Base-by-base conservation (phyloP, 1,140 invertebrate genomes). In the Ruditapes philippinarum region DNA sequence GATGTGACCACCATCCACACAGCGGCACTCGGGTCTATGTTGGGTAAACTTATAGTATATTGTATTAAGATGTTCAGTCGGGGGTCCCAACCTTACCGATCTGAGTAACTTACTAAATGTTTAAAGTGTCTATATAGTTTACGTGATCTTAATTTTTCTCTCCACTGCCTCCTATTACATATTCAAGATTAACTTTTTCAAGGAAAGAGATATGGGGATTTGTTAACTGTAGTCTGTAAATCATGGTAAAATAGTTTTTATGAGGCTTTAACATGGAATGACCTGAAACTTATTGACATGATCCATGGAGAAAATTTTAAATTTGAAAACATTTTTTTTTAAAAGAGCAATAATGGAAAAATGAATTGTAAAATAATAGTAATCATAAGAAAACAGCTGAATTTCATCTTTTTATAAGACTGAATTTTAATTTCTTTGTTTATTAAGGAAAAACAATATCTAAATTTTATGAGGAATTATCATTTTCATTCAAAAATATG, bases 91-190 rank as follows among this genome's bases (percentile, higher is more conserved):
- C 65, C 65, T 70, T 70, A 38, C 36, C 25, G 22, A 36, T 4
- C 36, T 19, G 65, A 70, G 65, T 70, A 70, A 70, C 65, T 70
- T 36, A 70, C 36, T 25, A n/a, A 62, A 62, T 25, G 28, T 62
- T 62, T 62, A 62, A 62, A 62, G n/a, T 62, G 57, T 62, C 57
- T 62, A 62, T 54, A 54, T 54, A 22, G 51, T 11, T 14, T n/a
- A n/a, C n/a, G 22, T 14, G 51, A 14, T 54, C 4, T 4, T 25
- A 11, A 25, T 7, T n/a, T 62, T 62, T 62, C 25, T 62, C 57
- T 28, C 51, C 51, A 5, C 4, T 28, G 28, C 1, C 25, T 25
- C 19, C 17, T 19, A 5, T 57, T 57, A 11, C 7, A 57, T 57
- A 57, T 11, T 7, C 17, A 57, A 57, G 51, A 22, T 22, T 57